These are phyloP conservation scores for Agapornis roseicollis DNA, from an alignment of 2,113 vertebrate species.

Conservation along the genomic window DNA sequence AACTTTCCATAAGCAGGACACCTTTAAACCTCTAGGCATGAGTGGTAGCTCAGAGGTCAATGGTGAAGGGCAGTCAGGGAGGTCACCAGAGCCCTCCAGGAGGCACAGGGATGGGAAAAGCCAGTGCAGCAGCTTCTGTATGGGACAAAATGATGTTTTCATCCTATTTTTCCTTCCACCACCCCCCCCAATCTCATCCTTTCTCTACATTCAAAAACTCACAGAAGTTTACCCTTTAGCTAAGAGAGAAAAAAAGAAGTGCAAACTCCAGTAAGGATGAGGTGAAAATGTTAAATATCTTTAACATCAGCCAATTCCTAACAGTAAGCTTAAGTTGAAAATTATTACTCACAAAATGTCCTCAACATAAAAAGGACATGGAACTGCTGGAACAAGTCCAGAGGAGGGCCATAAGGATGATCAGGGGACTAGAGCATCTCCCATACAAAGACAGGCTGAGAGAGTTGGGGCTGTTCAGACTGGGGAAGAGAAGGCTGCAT, in stretches of 20 bases:
- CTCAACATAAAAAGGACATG: too few relatives aligned
- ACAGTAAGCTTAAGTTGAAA: neutral
- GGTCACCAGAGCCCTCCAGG: accelerated
- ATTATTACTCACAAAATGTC: neutral
- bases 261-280: neutral
- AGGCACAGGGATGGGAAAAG: neutral
- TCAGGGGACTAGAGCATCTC: too few relatives aligned
- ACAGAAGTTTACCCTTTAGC: neutral
- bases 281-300: neutral
- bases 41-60: neutral
- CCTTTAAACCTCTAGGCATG: neutral
- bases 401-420: too few relatives aligned
- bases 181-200: neutral
- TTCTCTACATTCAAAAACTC: neutral
- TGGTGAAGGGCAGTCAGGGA: neutral
- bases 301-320: neutral
- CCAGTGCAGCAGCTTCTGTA: neutral
- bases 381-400: too few relatives aligned
- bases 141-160: neutral
- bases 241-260: neutral
- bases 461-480: too few relatives aligned
- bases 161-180: neutral
- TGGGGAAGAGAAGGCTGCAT: too few relatives aligned
- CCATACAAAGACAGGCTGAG: too few relatives aligned
- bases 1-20: neutral